Base-by-base conservation (phyloP, 2,888 invertebrate species). In the Drosophila suboccidentalis region DNA sequence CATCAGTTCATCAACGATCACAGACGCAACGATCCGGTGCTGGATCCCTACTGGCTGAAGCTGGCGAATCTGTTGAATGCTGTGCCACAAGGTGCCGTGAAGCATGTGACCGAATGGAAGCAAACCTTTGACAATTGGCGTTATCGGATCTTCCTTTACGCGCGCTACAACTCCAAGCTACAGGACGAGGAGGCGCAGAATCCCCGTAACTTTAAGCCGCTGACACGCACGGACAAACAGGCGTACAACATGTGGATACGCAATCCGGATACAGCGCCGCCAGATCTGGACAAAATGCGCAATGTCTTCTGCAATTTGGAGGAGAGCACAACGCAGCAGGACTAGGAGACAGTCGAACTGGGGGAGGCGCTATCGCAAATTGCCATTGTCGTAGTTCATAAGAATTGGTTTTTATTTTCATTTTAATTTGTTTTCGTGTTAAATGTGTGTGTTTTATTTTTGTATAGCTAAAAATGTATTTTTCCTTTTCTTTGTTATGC, bases 61-160 rank as follows among this genome's bases (percentile, higher is more conserved):
- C 73, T 91, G 71, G 87, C 91, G n/a, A 90, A 91, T 72, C 80
- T 91, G 26, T 64, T 91, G 29, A 91, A 91, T 51, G 87, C 91
- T 9, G 91, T 91, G 75, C 91, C 91, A 3, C 91, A 91, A 71
- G 91, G 91, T 32, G 91, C 91, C 34, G 82, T 90, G 8, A 91
- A 91, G 55, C 90, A 90, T 60, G 89, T 91, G 53, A 88, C 88
- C 43, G 91, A 91, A 66, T 91, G 91, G 91, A 91, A 91, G 57
- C 82, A 91, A 76, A 91, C 91, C 36, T 91, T 91, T 46, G 91
- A 91, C 67, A 91, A 91, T 61, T 91, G 91, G 91, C 91, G 91
- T 3, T 91, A 91, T 66, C 90, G 91, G 29, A 89, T 91, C 41
- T 91, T 90, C 36, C 80, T 91, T 4, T 91, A 91, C 71, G 91